Evolutionary conservation across 2,113 vertebrate species (phyloP).

Genomic region (Epinephelus moara): DNA sequence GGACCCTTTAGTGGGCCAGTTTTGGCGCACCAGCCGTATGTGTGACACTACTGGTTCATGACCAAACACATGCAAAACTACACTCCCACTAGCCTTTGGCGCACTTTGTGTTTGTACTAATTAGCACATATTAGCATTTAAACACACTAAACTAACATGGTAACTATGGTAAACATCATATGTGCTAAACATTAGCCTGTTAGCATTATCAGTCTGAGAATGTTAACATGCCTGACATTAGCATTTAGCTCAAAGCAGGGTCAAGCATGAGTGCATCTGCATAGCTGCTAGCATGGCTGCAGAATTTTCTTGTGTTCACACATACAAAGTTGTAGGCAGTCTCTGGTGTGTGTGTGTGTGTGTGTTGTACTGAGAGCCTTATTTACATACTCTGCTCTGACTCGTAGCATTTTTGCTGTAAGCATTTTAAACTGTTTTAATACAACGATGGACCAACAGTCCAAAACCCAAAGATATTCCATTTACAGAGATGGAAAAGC

Average conservation of each 20-base stretch:
- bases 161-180: too few species aligned
- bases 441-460: not conserved
- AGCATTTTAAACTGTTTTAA: not conserved
- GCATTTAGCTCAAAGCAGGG: too few species aligned
- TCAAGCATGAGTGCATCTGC: too few species aligned
- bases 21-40: too few species aligned
- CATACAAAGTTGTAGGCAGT: not conserved
- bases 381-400: not conserved
- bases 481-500: not conserved
- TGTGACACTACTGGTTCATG: not conserved
- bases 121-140: too few species aligned
- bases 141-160: too few species aligned
- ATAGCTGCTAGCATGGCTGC: too few species aligned
- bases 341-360: not conserved
- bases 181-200: too few species aligned
- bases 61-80: not conserved
- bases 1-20: too few species aligned
- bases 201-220: not conserved
- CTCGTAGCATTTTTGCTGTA: too few species aligned
- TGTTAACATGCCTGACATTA: not conserved
- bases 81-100: not conserved
- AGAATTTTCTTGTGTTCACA: not conserved
- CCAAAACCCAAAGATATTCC: not conserved
- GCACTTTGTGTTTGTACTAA: not conserved
- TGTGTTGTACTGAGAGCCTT: too few species aligned